Base-by-base conservation (phyloP, 1,140 invertebrate genomes). In the Drosophila prosaltans region DNA sequence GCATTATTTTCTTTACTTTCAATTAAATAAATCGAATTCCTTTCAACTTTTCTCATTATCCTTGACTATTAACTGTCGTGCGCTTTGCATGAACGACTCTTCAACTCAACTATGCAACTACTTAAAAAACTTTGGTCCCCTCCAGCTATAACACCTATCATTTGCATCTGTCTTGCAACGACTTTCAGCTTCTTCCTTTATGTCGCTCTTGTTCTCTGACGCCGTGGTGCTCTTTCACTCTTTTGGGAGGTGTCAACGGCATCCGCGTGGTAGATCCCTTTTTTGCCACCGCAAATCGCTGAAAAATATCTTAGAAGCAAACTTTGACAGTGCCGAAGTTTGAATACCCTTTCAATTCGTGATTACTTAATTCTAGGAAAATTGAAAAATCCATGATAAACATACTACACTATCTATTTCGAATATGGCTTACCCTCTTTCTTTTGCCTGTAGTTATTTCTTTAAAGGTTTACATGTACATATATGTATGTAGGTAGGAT, bases 41-140 rank as follows among this genome's bases (percentile, higher is more conserved):
- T 61, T 69, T 26, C 61, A 70, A 58, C 73, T 82, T 81, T 82
- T 65, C 63, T 66, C 62, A 74, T 81, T 81, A 77, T 36, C 39
- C 26, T n/a, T 59, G 65, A 43, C 73, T 69, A 74, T 75, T 75
- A 69, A 65, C 41, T 75, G 43, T 41, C 43, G 41, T 7, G 28
- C 41, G 59, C 48, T 54, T 39, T 68, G 64, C 75, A 61, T 58
- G 43, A 54, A 57, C 45, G 51, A 36, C 45, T 26, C 32, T 63
- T 77, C 65, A 45, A 30, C 60, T 59, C 65, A 77, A 76, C 74
- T 81, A 74, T 70, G 74, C 59, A 81, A 74, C 74, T 74, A 73
- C 74, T 77, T 81, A 55, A 24, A 16, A 81, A 81, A 81, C 67
- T 63, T 45, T 36, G 21, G 40, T 40, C 43, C 62, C 60, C 26